Evolutionary conservation across 2,888 invertebrate species (phyloP).

Genomic region (Orthonychiurus folsomi): DNA sequence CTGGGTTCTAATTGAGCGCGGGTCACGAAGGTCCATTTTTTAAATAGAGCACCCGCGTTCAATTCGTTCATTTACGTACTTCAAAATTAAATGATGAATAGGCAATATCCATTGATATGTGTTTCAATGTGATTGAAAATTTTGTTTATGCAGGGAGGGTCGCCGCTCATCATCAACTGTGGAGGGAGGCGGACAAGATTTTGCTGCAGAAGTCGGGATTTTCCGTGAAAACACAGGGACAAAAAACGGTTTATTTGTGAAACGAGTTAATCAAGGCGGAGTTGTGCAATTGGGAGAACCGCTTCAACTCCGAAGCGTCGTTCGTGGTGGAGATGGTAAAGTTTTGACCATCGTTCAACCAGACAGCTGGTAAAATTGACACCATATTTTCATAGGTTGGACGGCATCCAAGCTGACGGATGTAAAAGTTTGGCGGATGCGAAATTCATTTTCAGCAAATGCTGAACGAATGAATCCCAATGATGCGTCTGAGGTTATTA

Average conservation of each 20-base stretch:
- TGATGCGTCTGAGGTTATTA: conserved; percentile 39
- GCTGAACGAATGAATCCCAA: conserved; percentile 30
- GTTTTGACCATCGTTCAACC: neutral
- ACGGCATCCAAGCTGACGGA: conserved; percentile 33
- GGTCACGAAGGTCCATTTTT: too few relatives aligned
- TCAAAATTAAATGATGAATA: too few relatives aligned
- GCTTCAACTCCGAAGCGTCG: conserved; percentile 36
- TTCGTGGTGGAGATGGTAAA: conserved; percentile 35
- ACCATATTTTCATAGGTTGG: conserved; percentile 22
- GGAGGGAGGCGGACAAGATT: conserved; percentile 37
- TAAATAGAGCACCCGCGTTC: too few relatives aligned
- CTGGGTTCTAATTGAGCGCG: too few relatives aligned
- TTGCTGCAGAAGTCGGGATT: conserved; percentile 38
- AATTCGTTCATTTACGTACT: too few relatives aligned
- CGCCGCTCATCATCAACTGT: conserved; percentile 37
- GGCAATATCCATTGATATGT: too few relatives aligned
- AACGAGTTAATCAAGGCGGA: conserved; percentile 38
- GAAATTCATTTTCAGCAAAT: conserved; percentile 14
- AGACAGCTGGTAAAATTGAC: neutral
- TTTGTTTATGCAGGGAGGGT: conserved; percentile 10
- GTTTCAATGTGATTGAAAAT: too few relatives aligned
- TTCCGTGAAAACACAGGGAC: conserved; percentile 38
- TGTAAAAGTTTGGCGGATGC: conserved; percentile 40
- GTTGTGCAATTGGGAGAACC: conserved; percentile 39
- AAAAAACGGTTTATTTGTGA: conserved; percentile 33